These are phyloP conservation scores for Sciaenops ocellatus DNA, from an alignment of 2,797 vertebrate species.

Conservation along the genomic window DNA sequence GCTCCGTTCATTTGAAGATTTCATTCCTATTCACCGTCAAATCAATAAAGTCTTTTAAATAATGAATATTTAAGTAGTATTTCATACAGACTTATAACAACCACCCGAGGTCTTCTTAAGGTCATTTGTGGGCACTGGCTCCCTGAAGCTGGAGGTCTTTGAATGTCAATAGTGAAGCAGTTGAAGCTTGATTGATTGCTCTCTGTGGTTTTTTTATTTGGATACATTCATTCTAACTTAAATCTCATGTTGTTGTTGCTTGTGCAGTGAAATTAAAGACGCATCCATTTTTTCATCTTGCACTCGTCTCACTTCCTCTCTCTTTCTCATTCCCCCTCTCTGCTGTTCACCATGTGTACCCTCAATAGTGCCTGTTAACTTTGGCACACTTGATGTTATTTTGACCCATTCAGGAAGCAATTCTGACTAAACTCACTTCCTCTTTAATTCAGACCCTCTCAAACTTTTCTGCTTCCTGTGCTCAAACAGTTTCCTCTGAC, in stretches of 20 bases:
- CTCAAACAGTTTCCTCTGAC: slow-evolving; percentile 34
- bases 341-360: slow-evolving; percentile 18
- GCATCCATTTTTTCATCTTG: background rate
- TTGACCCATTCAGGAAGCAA: slow-evolving; percentile 71
- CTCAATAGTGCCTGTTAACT: slow-evolving; percentile 55
- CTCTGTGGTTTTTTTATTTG: too few species aligned
- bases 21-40: slow-evolving; percentile 6
- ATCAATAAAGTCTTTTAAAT: background rate
- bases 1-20: slow-evolving; percentile 49
- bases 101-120: background rate
- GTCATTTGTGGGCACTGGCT: background rate
- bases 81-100: slow-evolving; percentile 10
- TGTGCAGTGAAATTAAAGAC: background rate
- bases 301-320: background rate
- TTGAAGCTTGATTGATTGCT: background rate
- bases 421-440: slow-evolving; percentile 70
- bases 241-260: background rate
- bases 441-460: slow-evolving; percentile 56
- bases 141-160: background rate
- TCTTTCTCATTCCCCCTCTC: background rate
- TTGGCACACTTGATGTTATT: slow-evolving; percentile 72
- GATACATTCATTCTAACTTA: too few species aligned
- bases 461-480: slow-evolving; percentile 53
- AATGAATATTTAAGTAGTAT: background rate
- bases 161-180: background rate